These are phyloP conservation scores for Perodicticus potto DNA, from an alignment of 2,797 vertebrate genomes.

Conservation along the genomic window DNA sequence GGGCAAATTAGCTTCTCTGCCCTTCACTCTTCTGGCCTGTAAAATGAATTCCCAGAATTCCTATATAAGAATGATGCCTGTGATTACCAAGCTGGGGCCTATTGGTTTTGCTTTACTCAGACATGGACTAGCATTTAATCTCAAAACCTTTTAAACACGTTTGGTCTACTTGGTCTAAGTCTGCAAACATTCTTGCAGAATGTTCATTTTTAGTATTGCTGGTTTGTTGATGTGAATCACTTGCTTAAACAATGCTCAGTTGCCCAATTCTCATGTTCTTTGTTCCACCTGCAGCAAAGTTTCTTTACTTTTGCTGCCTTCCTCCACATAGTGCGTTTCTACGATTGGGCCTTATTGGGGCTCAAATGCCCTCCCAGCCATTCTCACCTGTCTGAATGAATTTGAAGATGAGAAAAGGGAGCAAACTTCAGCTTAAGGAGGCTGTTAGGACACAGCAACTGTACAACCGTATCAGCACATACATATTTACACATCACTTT, in stretches of 20 bases:
- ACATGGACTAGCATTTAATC: constrained; percentile 40
- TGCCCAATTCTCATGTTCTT: not conserved
- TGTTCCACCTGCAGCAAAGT: not conserved
- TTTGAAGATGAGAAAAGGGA: not conserved
- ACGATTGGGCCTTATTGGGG: not conserved
- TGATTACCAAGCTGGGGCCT: not conserved
- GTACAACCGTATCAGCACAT: not conserved
- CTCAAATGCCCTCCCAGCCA: not conserved
- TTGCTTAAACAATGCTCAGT: not conserved
- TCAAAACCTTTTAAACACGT: constrained; percentile 11
- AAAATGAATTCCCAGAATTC: constrained; percentile 57
- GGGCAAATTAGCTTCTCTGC: not conserved
- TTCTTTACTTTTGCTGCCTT: not conserved
- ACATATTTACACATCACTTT: not conserved
- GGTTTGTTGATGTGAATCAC: not conserved
- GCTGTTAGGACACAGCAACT: not conserved
- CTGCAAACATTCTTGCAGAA: constrained; percentile 15
- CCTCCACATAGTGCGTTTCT: not conserved
- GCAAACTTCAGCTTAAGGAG: not conserved
- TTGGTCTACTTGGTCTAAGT: not conserved
- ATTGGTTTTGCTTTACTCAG: constrained; percentile 37
- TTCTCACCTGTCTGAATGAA: not conserved
- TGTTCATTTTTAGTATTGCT: not conserved
- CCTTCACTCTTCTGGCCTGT: not conserved
- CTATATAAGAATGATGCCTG: not conserved